phyloP scores from a whole-genome alignment of 1,140 invertebrate species.

The Scaptomyza graminum region DNA sequence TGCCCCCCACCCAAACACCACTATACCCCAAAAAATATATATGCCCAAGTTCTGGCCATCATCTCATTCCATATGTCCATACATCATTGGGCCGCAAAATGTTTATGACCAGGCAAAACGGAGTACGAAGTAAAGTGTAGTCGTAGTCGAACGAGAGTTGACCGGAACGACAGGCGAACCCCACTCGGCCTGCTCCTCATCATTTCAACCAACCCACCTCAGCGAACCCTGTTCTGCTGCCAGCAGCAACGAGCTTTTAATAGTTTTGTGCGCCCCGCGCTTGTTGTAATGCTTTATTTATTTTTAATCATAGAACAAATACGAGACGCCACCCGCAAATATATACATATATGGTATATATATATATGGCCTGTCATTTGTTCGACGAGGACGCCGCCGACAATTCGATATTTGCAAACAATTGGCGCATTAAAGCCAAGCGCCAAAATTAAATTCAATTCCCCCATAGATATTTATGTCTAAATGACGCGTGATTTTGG shows the following conservation, averaged over 20 bases:
- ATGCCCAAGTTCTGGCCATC: conserved; percentile 1
- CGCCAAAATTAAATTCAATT: conserved; percentile 45
- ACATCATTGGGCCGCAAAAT: conserved; percentile 77
- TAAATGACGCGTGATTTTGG: not conserved
- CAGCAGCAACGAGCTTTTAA: conserved; percentile 65
- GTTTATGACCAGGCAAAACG: conserved; percentile 56
- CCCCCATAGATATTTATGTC: conserved; percentile 12
- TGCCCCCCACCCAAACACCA: not conserved
- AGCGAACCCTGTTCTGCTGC: not conserved
- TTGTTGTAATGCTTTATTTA: conserved; percentile 74
- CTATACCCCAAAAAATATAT: not conserved
- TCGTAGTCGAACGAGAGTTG: not conserved
- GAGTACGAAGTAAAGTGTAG: not conserved
- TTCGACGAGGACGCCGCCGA: conserved; percentile 26
- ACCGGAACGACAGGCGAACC: not conserved
- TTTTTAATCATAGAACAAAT: conserved; percentile 81
- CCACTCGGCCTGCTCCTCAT: not conserved
- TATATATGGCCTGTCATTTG: conserved; percentile 71
- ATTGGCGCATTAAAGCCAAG: conserved; percentile 74
- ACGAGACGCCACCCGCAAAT: conserved; percentile 54
- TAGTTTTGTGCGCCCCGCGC: conserved; percentile 63
- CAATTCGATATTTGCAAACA: conserved; percentile 68
- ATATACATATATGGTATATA: conserved; percentile 26
- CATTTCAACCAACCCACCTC: not conserved
- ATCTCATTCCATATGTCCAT: conserved; percentile 53